Evolutionary conservation across 2,113 vertebrate species (phyloP), one percentile per base, ranked within the genome.

Genomic region (Gadus chalcogrammus): DNA sequence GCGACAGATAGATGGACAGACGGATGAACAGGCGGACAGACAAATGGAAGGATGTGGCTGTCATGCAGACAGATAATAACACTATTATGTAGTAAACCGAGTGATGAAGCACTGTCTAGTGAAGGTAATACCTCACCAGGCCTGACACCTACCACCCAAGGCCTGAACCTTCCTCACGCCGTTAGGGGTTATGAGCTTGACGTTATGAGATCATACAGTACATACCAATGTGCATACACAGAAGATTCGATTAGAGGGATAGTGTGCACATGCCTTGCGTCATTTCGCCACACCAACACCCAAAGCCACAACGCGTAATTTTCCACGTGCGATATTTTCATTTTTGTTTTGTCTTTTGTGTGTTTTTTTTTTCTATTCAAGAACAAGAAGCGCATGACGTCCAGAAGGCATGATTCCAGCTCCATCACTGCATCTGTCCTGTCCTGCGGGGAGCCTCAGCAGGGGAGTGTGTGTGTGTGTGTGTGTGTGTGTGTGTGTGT

Each of bases 381-480:
- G 42, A 48, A 48, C 42, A 48, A 8, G 42, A 48, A 48, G 12
- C 42, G 9, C 42, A 48, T 9, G 9, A 48, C 48, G 64, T 65
- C 18, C 64, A 65, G 35, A 20, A 42, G 28, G 16, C 35, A 64
- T 9, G 16, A n/a, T 42, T 65, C 64, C 64, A 38, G 64, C 48
- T 48, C 64, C 17, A 48, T 24, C 28, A 15, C 61, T 65, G 4
- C n/a, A 42, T 38, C 13, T 53, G 24, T 66, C 8, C 42, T 66
- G 20, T 66, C 24, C 65, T 16, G 16, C 15, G 22, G 65, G 65
- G 65, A 66, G 42, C 15, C 52, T 66, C 22, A 24, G 38, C 64
- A 66, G 63, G 3, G 17, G 16, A 11, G n/a, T n/a, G n/a, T n/a
- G n/a, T n/a, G n/a, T n/a, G n/a, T n/a, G n/a, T 12, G 38, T 42